Evolutionary conservation across 1,140 invertebrate species (phyloP), one percentile per base, ranked within the genome.

Genomic region (Euura saliciscinereae): DNA sequence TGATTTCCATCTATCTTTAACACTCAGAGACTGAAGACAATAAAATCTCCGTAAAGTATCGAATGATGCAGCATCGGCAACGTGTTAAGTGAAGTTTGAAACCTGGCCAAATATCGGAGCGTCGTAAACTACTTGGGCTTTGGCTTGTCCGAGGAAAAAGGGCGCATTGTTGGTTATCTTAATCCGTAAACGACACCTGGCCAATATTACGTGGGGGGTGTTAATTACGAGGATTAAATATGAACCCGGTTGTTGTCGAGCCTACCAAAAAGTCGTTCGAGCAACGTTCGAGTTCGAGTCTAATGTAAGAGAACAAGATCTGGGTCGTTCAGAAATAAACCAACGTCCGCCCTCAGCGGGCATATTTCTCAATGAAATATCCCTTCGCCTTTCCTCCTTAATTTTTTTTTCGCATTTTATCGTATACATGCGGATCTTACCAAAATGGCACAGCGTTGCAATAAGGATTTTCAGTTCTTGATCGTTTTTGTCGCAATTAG

Each of bases 241-340:
- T 79, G 82, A 85, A 82, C 77, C 77, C 74, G 74, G 75, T 79
- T 77, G 77, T 77, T 79, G 42, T 11, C 43, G 42, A 44, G 13
- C 65, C 43, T 46, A 66, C 46, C 10, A 59, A 13, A 66, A 28
- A 44, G 65, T 51, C 45, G 46, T 11, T n/a, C 13, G 43, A 28
- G 43, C 28, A 28, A 28, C 28, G 28, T 28, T 28, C 28, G 28
- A 28, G 28, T 28, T 28, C 28, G 28, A 28, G 28, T 28, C 28
- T 28, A 28, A 28, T 28, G 28, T 28, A 28, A 28, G 28, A 28
- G 28, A 28, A 28, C 76, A 77, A 79, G 80, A 86, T 84, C 84
- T 86, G 77, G 84, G 84, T 86, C 84, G 82, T 85, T 80, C 81
- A 79, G 78, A 86, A 86, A 85, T 85, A 85, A 79, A 79, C 74